Percentiles rank a stretch among this genome's conserved stretches.
Conservation (phyloP, 2,113 vertebrate species). For the Gadus macrocephalus region DNA sequence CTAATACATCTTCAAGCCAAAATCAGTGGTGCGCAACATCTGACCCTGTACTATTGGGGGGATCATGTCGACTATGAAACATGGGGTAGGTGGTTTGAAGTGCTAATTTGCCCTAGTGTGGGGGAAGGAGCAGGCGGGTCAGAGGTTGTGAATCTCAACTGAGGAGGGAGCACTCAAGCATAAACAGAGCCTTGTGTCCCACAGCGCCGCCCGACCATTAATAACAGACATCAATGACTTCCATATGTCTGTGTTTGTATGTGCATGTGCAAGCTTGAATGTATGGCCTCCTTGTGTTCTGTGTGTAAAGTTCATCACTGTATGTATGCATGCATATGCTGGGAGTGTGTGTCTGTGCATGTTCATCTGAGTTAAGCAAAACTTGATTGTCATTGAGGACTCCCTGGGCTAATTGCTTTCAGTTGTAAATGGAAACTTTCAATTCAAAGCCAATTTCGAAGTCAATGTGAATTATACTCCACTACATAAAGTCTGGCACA, state of each 20-base stretch:
- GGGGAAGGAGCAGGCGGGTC: not conserved
- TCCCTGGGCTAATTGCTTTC: not conserved
- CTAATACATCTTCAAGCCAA: too few relatives aligned
- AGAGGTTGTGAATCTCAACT: not conserved
- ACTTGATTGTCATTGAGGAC: not conserved
- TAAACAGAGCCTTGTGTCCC: not conserved
- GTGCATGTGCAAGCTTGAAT: not conserved
- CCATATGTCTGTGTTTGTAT: conserved; percentile 2
- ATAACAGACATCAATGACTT: conserved; percentile 1
- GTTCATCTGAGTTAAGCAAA: not conserved
- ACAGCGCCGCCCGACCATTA: not conserved
- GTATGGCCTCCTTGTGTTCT: not conserved
- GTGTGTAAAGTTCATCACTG: not conserved
- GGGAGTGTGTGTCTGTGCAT: conserved; percentile 2
- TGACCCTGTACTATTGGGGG: too few relatives aligned
- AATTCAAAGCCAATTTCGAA: too few relatives aligned
- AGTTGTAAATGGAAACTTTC: not conserved
- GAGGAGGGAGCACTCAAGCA: not conserved
- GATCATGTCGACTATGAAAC: too few relatives aligned
- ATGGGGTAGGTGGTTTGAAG: too few relatives aligned
- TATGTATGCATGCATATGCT: not conserved
- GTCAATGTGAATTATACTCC: too few relatives aligned
- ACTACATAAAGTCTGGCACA: too few relatives aligned
- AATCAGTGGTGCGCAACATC: too few relatives aligned
- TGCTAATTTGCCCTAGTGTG: not conserved